Evolutionary conservation across 2,113 vertebrate genomes (phyloP).

Genomic region (Nothocercus julius): DNA sequence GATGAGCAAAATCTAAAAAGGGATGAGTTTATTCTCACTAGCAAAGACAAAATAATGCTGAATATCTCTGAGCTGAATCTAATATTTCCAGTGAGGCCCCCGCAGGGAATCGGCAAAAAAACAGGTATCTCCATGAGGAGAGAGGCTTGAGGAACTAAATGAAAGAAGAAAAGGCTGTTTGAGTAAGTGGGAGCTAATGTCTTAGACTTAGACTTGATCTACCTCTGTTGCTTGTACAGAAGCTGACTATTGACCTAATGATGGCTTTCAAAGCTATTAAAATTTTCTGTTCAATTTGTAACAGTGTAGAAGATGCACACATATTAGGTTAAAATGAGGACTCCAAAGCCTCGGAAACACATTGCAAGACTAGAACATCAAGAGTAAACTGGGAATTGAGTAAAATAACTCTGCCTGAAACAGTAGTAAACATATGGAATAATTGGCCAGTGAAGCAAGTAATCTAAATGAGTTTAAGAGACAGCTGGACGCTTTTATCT

Average conservation of each 20-base stretch:
- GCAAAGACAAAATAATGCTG: neutral
- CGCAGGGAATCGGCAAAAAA: neutral
- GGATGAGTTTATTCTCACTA: neutral
- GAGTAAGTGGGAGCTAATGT: neutral
- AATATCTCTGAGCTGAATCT: neutral
- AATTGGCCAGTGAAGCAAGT: slow-evolving; percentile 77
- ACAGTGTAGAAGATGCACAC: neutral
- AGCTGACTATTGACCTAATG: neutral
- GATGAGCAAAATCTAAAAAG: neutral
- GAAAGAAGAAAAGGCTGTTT: neutral
- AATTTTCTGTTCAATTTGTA: neutral
- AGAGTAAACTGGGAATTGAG: slow-evolving; percentile 64
- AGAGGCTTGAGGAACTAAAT: neutral
- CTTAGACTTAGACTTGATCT: neutral
- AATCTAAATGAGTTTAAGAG: slow-evolving; percentile 76
- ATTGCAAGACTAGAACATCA: slow-evolving; percentile 51
- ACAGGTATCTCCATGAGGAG: neutral
- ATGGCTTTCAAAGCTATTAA: neutral
- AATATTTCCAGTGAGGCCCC: neutral
- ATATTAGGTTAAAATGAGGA: neutral
- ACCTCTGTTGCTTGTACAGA: neutral
- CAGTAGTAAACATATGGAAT: slow-evolving; percentile 78
- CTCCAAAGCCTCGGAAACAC: slow-evolving; percentile 20
- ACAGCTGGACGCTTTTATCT: slow-evolving; percentile 77
- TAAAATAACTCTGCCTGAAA: slow-evolving; percentile 69